phyloP scores from a whole-genome alignment of 2,888 invertebrate genomes.

The Drosophila subsilvestris region DNA sequence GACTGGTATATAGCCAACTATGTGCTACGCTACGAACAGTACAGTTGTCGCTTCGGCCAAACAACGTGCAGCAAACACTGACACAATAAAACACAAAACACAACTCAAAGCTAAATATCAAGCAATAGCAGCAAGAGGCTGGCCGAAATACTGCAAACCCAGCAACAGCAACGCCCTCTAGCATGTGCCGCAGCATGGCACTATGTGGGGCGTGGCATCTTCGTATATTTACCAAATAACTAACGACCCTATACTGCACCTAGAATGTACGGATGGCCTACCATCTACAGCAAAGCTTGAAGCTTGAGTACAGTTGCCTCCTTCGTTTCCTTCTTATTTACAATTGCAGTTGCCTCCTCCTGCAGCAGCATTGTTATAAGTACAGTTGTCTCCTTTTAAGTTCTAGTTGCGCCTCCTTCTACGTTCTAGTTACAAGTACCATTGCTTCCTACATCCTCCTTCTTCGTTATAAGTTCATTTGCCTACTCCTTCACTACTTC shows the following conservation, averaged over 20 bases:
- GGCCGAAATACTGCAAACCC: constrained; percentile 56
- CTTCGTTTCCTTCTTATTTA: neutral
- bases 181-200: constrained; percentile 16
- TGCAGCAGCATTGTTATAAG: constrained; percentile 1
- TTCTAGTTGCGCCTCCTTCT: constrained; percentile 1
- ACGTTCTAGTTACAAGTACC: constrained; percentile 1
- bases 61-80: constrained; percentile 69
- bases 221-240: constrained; percentile 45
- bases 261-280: constrained; percentile 6
- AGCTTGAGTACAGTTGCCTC: constrained; percentile 8
- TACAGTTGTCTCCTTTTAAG: constrained; percentile 22
- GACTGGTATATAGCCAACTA: constrained; percentile 36
- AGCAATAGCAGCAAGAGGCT: constrained; percentile 69
- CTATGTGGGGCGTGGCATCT: constrained; percentile 38
- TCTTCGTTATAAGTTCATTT: constrained; percentile 1
- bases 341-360: constrained; percentile 25
- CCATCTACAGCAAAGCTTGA: neutral
- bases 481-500: neutral
- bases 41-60: constrained; percentile 66
- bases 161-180: constrained; percentile 39
- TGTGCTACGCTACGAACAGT: constrained; percentile 2
- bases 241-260: constrained; percentile 25
- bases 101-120: constrained; percentile 64
- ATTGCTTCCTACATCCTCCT: constrained; percentile 2
- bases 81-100: constrained; percentile 73